Evolutionary conservation across 2,797 vertebrate genomes (phyloP).

Genomic region (Astyanax mexicanus): DNA sequence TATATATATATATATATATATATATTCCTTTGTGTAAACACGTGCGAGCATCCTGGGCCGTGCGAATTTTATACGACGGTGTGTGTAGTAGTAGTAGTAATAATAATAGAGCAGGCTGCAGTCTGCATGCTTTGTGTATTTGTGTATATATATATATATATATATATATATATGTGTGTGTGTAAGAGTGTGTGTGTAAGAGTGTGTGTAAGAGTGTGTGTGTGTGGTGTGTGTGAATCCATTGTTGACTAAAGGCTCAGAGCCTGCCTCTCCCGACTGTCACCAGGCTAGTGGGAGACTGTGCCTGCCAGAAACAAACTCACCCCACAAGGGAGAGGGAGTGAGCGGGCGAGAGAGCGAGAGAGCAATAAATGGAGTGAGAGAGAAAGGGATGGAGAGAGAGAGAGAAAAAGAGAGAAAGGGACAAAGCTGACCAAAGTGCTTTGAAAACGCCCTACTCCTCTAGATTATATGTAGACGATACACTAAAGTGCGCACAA

Average conservation of each 20-base stretch:
- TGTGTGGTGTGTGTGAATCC: slow-evolving; percentile 54
- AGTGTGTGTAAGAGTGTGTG: too few relatives aligned
- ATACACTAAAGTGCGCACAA: too few relatives aligned
- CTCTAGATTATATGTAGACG: slow-evolving; percentile 14
- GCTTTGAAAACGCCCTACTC: slow-evolving; percentile 35
- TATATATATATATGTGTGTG: slow-evolving; percentile 47
- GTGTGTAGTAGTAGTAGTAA: slow-evolving; percentile 22
- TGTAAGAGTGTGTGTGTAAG: too few relatives aligned
- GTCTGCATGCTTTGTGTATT: slow-evolving; percentile 40
- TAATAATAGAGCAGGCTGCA: slow-evolving; percentile 43
- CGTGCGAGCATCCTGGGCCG: slow-evolving; percentile 38
- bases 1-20: neutral
- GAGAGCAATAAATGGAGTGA: too few relatives aligned
- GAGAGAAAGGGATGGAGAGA: slow-evolving; percentile 53
- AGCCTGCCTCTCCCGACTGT: slow-evolving; percentile 62
- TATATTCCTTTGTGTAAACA: slow-evolving; percentile 39
- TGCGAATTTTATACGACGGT: slow-evolving; percentile 26
- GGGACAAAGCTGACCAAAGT: slow-evolving; percentile 32
- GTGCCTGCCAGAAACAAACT: slow-evolving; percentile 65
- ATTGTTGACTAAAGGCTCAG: slow-evolving; percentile 67
- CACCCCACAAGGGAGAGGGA: slow-evolving; percentile 57
- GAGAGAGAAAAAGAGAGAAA: neutral
- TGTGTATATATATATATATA: slow-evolving; percentile 50
- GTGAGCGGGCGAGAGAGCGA: slow-evolving; percentile 1
- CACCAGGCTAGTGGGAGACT: slow-evolving; percentile 62